Percentiles rank a stretch among this genome's conserved stretches.
Conservation (phyloP, 2,797 vertebrate species). For the Hoplostethus atlanticus region DNA sequence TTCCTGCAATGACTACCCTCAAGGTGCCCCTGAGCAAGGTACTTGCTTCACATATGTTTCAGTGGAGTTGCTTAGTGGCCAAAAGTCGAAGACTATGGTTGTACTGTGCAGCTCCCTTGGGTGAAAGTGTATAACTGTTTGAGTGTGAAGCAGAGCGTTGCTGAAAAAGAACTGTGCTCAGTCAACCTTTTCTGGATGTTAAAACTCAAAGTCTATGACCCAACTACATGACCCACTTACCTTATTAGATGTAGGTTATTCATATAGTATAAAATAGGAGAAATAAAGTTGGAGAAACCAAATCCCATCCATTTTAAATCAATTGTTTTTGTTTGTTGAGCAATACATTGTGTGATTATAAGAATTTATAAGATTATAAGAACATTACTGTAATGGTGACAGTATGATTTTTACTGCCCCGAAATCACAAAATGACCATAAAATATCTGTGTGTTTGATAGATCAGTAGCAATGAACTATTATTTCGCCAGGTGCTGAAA, state of each 20-base stretch:
- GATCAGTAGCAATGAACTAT: too few species aligned
- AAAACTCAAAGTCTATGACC: not conserved
- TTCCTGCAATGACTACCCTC: not conserved
- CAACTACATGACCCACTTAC: slow-evolving; percentile 1
- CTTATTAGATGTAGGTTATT: not conserved
- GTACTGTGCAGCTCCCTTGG: not conserved
- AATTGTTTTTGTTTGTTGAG: not conserved
- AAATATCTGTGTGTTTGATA: not conserved
- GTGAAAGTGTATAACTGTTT: not conserved
- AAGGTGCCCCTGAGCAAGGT: not conserved
- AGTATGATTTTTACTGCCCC: too few species aligned
- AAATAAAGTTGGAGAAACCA: not conserved
- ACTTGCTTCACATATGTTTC: not conserved
- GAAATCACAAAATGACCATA: too few species aligned
- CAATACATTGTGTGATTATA: not conserved
- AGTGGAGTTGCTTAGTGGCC: not conserved
- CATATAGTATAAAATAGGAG: not conserved
- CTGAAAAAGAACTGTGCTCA: slow-evolving; percentile 15
- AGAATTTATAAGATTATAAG: not conserved
- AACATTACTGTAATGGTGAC: too few species aligned
- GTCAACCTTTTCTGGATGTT: slow-evolving; percentile 8
- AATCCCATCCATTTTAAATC: not conserved
- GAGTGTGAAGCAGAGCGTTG: slow-evolving; percentile 5
- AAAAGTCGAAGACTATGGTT: too few species aligned
- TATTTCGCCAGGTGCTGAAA: too few species aligned